These are phyloP conservation scores for Gallinago stenura DNA, from an alignment of 2,797 vertebrate genomes.

Conservation along the genomic window DNA sequence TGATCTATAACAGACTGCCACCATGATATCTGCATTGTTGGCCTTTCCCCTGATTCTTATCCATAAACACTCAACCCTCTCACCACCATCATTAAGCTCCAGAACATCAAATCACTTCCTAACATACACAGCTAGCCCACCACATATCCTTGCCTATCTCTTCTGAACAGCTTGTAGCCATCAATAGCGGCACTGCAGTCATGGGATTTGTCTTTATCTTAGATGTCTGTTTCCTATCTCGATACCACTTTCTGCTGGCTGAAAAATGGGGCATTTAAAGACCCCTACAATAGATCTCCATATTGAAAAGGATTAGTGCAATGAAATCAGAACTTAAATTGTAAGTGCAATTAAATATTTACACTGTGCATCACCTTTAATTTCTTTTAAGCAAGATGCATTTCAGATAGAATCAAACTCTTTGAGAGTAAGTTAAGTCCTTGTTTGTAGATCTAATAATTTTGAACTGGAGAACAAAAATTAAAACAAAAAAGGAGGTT, in stretches of 20 bases:
- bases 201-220: neutral
- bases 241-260: neutral
- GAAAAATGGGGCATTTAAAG: neutral
- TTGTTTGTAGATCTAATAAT: neutral
- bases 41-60: neutral
- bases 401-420: neutral
- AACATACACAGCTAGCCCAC: neutral
- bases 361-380: accelerated
- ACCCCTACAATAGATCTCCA: neutral
- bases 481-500: neutral
- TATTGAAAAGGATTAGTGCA: neutral
- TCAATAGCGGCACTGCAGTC: neutral
- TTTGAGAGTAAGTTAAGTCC: neutral
- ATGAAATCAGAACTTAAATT: neutral
- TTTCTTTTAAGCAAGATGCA: neutral
- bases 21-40: neutral
- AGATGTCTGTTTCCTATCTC: neutral
- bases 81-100: neutral
- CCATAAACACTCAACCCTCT: neutral
- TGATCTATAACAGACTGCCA: neutral
- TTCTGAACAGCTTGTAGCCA: neutral
- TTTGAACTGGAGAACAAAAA: neutral
- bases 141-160: neutral
- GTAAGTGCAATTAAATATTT: neutral
- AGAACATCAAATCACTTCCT: neutral